Percentiles rank a stretch among this genome's conserved stretches.
Conservation (phyloP, 2,797 vertebrate species). For the Melanotaenia pygmaea region DNA sequence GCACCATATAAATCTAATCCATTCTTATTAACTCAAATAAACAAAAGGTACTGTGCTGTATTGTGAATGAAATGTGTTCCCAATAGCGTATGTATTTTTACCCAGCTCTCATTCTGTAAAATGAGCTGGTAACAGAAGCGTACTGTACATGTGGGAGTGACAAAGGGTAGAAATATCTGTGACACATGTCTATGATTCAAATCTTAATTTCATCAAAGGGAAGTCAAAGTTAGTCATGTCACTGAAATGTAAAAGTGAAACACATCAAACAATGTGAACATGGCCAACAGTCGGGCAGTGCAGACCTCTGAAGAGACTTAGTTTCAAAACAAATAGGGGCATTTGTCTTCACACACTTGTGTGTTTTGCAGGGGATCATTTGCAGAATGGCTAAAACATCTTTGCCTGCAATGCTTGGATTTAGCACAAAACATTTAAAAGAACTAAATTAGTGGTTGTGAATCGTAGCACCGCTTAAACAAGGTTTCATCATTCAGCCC, state of each 20-base stretch:
- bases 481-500: background rate
- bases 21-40: background rate
- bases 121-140: conserved; percentile 4
- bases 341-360: background rate
- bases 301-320: conserved; percentile 6
- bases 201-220: conserved; percentile 61
- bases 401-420: no score
- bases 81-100: background rate
- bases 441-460: background rate
- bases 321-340: conserved; percentile 51
- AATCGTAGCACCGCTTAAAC: conserved; percentile 2
- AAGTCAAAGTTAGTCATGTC: conserved; percentile 58
- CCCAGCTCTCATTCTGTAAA: conserved; percentile 5
- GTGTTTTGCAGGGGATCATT: background rate
- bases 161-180: conserved; percentile 46
- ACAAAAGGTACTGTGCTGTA: background rate
- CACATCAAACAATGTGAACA: conserved; percentile 33
- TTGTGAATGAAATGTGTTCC: background rate
- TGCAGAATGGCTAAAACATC: background rate
- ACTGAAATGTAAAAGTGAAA: conserved; percentile 50
- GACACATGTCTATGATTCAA: conserved; percentile 54
- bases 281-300: conserved; percentile 16
- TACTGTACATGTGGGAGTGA: conserved; percentile 45
- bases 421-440: no score
- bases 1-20: no score